Conservation (phyloP, 2,113 vertebrate species). For the Dissostichus mawsoni region DNA sequence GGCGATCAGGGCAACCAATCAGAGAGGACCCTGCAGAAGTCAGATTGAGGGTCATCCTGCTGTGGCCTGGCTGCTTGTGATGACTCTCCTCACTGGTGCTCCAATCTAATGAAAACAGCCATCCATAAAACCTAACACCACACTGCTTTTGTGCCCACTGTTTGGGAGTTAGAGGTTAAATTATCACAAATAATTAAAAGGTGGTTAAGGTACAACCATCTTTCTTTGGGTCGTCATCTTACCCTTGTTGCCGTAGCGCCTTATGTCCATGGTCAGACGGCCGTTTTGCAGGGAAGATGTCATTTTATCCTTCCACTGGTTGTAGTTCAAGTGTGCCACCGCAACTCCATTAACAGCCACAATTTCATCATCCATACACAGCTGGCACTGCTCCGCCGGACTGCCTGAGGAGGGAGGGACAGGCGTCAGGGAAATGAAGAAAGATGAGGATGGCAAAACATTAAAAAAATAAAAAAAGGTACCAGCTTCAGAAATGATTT, state of each 20-base stretch:
- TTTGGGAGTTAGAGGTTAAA: neutral
- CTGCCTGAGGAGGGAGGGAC: slow-evolving; percentile 81
- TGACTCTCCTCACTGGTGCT: slow-evolving; percentile 80
- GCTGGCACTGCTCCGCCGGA: slow-evolving; percentile 90
- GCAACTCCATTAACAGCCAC: slow-evolving; percentile 86
- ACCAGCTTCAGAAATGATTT: slow-evolving; percentile 3
- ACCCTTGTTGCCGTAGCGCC: slow-evolving; percentile 93
- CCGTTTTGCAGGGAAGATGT: slow-evolving; percentile 87
- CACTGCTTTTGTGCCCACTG: neutral
- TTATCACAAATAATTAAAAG: neutral
- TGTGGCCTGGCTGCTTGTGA: slow-evolving; percentile 87
- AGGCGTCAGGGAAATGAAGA: slow-evolving; percentile 16
- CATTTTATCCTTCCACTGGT: slow-evolving; percentile 91
- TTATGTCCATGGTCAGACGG: slow-evolving; percentile 91
- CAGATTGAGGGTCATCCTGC: slow-evolving; percentile 93
- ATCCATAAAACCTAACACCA: slow-evolving; percentile 8
- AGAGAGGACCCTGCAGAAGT: slow-evolving; percentile 89
- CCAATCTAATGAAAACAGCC: slow-evolving; percentile 84
- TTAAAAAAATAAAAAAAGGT: neutral
- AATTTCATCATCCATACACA: slow-evolving; percentile 92
- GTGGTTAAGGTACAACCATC: neutral
- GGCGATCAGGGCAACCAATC: slow-evolving; percentile 88
- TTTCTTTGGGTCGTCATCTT: slow-evolving; percentile 56
- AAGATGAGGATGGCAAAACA: slow-evolving; percentile 18
- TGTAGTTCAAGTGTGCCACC: slow-evolving; percentile 86